These are phyloP conservation scores for Cynaeus angustus DNA, from an alignment of 2,888 invertebrate genomes.

Conservation along the genomic window DNA sequence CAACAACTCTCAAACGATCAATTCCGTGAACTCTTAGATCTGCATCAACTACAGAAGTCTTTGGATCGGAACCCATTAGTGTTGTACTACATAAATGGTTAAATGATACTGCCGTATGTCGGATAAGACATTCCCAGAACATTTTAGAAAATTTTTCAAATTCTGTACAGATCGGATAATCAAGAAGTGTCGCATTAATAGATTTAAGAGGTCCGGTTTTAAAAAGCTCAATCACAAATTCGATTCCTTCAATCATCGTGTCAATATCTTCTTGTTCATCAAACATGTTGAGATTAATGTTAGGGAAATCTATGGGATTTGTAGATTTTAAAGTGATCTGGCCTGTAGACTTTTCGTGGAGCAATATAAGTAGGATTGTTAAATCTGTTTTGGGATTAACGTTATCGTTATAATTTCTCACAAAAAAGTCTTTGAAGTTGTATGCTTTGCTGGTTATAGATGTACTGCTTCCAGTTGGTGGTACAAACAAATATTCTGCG, in stretches of 20 bases:
- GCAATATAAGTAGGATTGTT: slow-evolving; percentile 66
- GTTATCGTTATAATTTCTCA: background rate
- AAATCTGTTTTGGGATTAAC: background rate
- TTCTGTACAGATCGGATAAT: slow-evolving; percentile 74
- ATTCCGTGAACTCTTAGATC: slow-evolving; percentile 78
- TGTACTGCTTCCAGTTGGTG: slow-evolving; percentile 5
- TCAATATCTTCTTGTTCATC: slow-evolving; percentile 65
- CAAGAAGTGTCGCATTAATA: slow-evolving; percentile 75
- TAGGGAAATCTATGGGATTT: slow-evolving; percentile 75
- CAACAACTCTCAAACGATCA: slow-evolving; percentile 77
- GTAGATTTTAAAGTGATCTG: slow-evolving; percentile 70
- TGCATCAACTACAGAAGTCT: slow-evolving; percentile 77
- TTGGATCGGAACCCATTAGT: slow-evolving; percentile 79
- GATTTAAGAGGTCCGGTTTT: slow-evolving; percentile 71
- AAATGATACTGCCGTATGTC: slow-evolving; percentile 76
- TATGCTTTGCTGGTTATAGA: background rate
- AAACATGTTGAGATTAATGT: slow-evolving; percentile 76
- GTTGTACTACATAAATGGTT: slow-evolving; percentile 81
- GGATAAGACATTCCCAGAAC: slow-evolving; percentile 79
- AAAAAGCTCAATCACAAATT: slow-evolving; percentile 70
- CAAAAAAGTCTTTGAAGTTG: slow-evolving; percentile 10
- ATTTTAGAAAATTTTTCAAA: slow-evolving; percentile 74
- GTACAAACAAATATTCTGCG: background rate
- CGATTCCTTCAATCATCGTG: slow-evolving; percentile 74
- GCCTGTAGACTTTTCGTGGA: slow-evolving; percentile 74